These are phyloP conservation scores for Pteropus rufus DNA, from an alignment of 2,797 vertebrate species.

Conservation along the genomic window DNA sequence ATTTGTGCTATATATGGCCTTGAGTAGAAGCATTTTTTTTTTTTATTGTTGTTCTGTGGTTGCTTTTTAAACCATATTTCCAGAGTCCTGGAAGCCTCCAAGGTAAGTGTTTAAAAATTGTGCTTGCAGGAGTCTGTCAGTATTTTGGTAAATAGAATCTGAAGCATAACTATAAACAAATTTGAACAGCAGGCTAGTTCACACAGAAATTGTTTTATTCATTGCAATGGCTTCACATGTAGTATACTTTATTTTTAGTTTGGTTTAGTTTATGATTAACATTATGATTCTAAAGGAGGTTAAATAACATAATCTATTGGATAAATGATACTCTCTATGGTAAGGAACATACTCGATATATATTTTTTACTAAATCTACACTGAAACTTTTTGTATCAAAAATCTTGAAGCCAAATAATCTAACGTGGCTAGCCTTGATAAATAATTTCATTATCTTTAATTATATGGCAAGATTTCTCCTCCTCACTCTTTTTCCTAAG, in stretches of 20 bases:
- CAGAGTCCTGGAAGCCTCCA: background rate
- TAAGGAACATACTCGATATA: background rate
- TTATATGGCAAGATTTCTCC: background rate
- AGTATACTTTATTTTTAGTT: background rate
- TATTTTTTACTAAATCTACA: background rate
- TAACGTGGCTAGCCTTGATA: background rate
- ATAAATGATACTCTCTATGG: background rate
- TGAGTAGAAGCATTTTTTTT: background rate
- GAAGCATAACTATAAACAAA: conserved; percentile 40
- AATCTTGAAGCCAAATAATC: background rate
- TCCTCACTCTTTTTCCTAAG: background rate
- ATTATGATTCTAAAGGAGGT: background rate
- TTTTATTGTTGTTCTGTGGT: background rate
- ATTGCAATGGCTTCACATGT: conserved; percentile 17
- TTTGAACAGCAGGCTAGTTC: conserved; percentile 43
- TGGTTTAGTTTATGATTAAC: conserved; percentile 29
- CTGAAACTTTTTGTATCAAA: background rate
- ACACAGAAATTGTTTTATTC: conserved; percentile 15
- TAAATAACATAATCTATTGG: background rate
- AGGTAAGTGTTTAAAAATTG: conserved; percentile 45
- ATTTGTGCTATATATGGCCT: background rate
- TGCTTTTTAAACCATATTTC: conserved; percentile 44
- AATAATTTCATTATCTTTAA: background rate
- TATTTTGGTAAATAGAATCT: conserved; percentile 50
- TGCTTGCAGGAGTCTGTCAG: conserved; percentile 35